Conservation (phyloP, 1,140 invertebrate species). For the Calephelis nemesis region DNA sequence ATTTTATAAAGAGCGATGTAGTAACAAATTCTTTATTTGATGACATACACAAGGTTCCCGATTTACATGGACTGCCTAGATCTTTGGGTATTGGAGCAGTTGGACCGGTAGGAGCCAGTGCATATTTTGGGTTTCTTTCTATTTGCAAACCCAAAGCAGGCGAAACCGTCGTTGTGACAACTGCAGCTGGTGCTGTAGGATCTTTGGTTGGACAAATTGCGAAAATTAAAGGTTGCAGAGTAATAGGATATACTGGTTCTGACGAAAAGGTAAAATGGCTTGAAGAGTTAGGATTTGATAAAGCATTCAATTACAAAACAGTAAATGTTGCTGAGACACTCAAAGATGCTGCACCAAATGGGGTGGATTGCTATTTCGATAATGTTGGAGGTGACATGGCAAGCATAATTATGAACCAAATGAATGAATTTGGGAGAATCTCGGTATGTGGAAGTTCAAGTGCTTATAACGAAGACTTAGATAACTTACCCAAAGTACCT, state of each 20-base stretch:
- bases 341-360: conserved; percentile 80
- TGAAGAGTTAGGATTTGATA: conserved; percentile 82
- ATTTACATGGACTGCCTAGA: conserved; percentile 36
- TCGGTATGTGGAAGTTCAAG: conserved; percentile 81
- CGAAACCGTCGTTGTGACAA: conserved; percentile 80
- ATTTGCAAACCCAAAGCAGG: conserved; percentile 80
- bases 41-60: conserved; percentile 36
- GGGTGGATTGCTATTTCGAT: conserved; percentile 80
- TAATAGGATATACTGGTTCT: conserved; percentile 84
- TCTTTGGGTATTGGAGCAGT: conserved; percentile 41
- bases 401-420: conserved; percentile 77
- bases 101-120: conserved; percentile 77
- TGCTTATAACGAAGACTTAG: conserved; percentile 50
- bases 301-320: conserved; percentile 85
- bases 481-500: conserved; percentile 31
- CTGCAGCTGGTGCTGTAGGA: conserved; percentile 83
- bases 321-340: conserved; percentile 75
- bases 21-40: not conserved
- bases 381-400: conserved; percentile 82
- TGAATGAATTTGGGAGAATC: conserved; percentile 79
- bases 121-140: conserved; percentile 83
- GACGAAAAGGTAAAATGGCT: conserved; percentile 85
- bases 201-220: conserved; percentile 85
- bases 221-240: conserved; percentile 82
- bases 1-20: conserved; percentile 58